phyloP scores from a whole-genome alignment of 2,113 vertebrate species.

The Amphiprion percula region DNA sequence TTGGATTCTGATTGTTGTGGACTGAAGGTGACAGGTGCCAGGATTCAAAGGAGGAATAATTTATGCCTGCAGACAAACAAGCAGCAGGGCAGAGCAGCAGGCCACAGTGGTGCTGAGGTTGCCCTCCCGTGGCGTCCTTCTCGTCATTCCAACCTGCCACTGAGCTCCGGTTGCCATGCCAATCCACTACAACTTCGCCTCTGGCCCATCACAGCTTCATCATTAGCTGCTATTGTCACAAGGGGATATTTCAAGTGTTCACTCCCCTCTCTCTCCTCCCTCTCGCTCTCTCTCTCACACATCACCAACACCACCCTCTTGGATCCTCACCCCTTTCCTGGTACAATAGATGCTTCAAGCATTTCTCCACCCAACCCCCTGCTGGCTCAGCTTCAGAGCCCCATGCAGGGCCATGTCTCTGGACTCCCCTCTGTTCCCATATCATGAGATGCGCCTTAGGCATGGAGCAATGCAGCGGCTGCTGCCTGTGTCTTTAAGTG shows the following conservation, averaged over 20 bases:
- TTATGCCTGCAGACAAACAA: constrained; percentile 52
- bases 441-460: constrained; percentile 73
- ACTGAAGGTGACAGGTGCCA: constrained; percentile 1
- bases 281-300: constrained; percentile 27
- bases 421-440: constrained; percentile 74
- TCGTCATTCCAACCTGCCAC: constrained; percentile 54
- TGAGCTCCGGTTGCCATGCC: constrained; percentile 58
- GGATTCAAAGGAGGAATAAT: constrained; percentile 43
- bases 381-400: constrained; percentile 51
- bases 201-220: constrained; percentile 55
- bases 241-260: constrained; percentile 64
- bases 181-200: constrained; percentile 57
- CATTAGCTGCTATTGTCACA: constrained; percentile 70
- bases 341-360: constrained; percentile 60
- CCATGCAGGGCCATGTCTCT: constrained; percentile 67
- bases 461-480: constrained; percentile 76
- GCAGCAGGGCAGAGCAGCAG: constrained; percentile 28
- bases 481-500: constrained; percentile 84
- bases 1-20: constrained; percentile 4
- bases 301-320: constrained; percentile 37
- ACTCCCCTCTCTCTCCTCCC: constrained; percentile 31
- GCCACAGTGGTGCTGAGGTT: constrained; percentile 39
- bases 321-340: constrained; percentile 22
- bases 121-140: constrained; percentile 38
- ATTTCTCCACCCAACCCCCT: constrained; percentile 17